phyloP scores from a whole-genome alignment of 2,797 vertebrate species.

The Lutjanus campechanus region DNA sequence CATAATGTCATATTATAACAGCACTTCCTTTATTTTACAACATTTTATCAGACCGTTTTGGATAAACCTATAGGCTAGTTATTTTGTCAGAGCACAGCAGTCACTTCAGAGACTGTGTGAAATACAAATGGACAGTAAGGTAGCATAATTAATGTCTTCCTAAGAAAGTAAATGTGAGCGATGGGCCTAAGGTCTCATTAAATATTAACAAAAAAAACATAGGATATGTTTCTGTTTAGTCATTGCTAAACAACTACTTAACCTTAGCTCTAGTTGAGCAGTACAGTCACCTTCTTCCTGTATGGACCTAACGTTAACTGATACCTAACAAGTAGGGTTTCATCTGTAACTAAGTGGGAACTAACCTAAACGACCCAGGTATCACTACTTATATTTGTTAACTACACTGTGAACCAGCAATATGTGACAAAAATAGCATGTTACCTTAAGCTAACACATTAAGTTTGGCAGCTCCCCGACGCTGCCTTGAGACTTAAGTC shows the following conservation, averaged over 20 bases:
- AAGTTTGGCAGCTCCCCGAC: neutral
- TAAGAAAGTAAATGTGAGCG: neutral
- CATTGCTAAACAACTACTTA: neutral
- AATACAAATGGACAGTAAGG: neutral
- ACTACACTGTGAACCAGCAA: neutral
- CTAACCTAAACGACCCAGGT: neutral
- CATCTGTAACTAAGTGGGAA: neutral
- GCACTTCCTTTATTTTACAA: neutral
- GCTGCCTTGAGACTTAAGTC: neutral
- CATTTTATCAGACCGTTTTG: neutral
- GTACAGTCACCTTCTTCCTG: neutral
- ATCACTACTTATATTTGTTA: neutral
- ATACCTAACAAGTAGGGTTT: neutral
- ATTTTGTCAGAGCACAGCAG: neutral
- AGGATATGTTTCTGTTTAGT: slow-evolving; percentile 3
- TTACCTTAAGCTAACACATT: neutral
- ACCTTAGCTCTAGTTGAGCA: neutral
- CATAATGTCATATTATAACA: slow-evolving; percentile 19
- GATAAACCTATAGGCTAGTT: no score
- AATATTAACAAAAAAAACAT: no score
- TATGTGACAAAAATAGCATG: neutral
- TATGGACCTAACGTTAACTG: neutral
- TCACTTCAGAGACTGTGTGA: neutral
- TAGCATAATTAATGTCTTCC: neutral
- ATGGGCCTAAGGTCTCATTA: no score